Conservation (phyloP, 2,797 vertebrate genomes). For the Rhabdophis nuchalis region DNA sequence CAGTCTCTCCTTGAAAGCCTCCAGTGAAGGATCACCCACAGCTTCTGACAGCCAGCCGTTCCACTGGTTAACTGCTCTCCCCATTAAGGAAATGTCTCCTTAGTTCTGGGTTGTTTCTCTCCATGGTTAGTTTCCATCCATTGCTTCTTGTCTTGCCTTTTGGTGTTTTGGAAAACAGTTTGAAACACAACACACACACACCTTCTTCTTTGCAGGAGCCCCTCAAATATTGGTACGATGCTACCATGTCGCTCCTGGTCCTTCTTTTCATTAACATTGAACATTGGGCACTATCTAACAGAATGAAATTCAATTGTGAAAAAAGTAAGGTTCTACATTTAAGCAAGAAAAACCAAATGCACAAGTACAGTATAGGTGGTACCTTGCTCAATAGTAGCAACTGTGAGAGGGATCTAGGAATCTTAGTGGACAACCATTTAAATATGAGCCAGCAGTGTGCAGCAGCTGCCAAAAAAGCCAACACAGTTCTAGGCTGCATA, state of each 20-base stretch:
- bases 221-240: neutral
- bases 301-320: no score
- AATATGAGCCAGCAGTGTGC: no score
- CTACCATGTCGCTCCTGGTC: neutral
- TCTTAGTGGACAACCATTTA: no score
- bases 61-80: neutral
- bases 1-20: neutral
- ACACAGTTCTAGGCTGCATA: no score
- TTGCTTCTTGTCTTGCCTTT: neutral
- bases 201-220: neutral
- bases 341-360: no score
- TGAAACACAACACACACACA: accelerated
- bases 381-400: no score
- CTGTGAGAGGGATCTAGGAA: no score
- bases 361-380: no score
- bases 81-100: neutral
- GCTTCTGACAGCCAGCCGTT: neutral
- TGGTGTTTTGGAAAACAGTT: neutral
- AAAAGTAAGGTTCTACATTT: no score
- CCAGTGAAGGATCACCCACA: neutral
- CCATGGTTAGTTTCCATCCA: neutral
- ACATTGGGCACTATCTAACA: no score
- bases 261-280: neutral
- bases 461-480: no score
- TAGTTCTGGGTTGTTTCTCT: neutral